A percentile compares a stretch with the other conserved stretches of the same genome.
These are phyloP conservation scores for Athripsodes cinereus DNA, from an alignment of 2,888 invertebrate genomes.

Conservation along the genomic window DNA sequence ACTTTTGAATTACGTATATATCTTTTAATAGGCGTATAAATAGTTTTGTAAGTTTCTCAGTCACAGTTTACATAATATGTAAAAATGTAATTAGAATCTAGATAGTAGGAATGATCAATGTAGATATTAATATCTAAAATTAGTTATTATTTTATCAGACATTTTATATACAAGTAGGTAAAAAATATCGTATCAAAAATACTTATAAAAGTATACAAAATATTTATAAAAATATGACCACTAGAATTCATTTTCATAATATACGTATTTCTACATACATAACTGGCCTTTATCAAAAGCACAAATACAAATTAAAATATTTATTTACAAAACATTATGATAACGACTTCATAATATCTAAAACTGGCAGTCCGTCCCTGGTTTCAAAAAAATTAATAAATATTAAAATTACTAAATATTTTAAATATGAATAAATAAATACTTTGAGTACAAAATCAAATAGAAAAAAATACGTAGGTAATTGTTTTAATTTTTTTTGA, in stretches of 20 bases:
- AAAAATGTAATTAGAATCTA: background rate
- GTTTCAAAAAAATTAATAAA: slow-evolving; percentile 7
- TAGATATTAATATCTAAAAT: background rate
- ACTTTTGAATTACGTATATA: too few relatives aligned
- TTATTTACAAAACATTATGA: slow-evolving; percentile 5
- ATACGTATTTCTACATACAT: background rate
- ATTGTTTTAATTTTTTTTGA: too few relatives aligned
- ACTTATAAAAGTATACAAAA: background rate
- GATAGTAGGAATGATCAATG: background rate
- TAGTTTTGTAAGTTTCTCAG: too few relatives aligned
- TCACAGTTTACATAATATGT: too few relatives aligned
- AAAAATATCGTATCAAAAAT: background rate
- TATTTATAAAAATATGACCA: background rate
- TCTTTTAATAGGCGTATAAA: too few relatives aligned
- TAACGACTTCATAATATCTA: slow-evolving; percentile 2
- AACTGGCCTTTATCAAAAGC: background rate
- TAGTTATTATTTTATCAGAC: background rate
- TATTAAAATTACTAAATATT: too few relatives aligned
- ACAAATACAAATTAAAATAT: background rate
- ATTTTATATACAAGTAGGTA: background rate
- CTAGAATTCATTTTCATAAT: background rate
- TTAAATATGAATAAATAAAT: too few relatives aligned
- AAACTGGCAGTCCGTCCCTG: slow-evolving; percentile 25
- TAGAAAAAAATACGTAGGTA: too few relatives aligned
- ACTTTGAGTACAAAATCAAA: too few relatives aligned